phyloP scores from a whole-genome alignment of 2,888 invertebrate species.

The Emmelina monodactyla region DNA sequence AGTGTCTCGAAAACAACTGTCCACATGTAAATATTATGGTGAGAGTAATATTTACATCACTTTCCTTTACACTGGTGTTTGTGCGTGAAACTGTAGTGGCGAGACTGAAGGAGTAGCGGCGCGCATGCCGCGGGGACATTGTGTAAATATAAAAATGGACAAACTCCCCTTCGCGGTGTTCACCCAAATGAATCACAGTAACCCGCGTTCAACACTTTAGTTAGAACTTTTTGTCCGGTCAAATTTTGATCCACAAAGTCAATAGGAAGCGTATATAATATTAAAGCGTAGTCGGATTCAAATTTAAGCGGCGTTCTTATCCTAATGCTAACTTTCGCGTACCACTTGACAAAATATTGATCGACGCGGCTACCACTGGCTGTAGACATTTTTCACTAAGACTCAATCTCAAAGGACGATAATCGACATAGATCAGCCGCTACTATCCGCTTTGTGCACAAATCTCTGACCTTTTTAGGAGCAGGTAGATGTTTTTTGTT shows the following conservation, averaged over 20 bases:
- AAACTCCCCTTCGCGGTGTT: slow-evolving; percentile 62
- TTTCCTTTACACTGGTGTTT: slow-evolving; percentile 53
- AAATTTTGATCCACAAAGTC: too few relatives aligned
- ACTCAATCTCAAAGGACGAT: slow-evolving; percentile 31
- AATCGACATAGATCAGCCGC: slow-evolving; percentile 42
- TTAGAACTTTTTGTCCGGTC: too few relatives aligned
- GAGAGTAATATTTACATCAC: slow-evolving; percentile 59
- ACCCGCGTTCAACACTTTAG: too few relatives aligned
- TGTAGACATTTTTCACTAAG: slow-evolving; percentile 42
- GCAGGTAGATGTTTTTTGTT: slow-evolving; percentile 58
- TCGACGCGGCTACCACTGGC: slow-evolving; percentile 38
- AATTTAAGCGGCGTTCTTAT: slow-evolving; percentile 41
- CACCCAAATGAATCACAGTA: slow-evolving; percentile 59
- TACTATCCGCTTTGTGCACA: slow-evolving; percentile 35
- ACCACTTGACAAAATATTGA: slow-evolving; percentile 53
- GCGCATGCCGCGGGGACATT: slow-evolving; percentile 62
- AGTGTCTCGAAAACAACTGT: slow-evolving; percentile 44
- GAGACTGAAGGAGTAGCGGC: slow-evolving; percentile 58
- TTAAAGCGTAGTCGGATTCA: too few relatives aligned
- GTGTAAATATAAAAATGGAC: slow-evolving; percentile 65
- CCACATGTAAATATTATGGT: slow-evolving; percentile 52
- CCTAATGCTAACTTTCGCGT: slow-evolving; percentile 41
- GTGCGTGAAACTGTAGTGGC: slow-evolving; percentile 59
- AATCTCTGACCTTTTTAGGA: slow-evolving; percentile 33
- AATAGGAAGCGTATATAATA: too few relatives aligned